A percentile compares a stretch with the other conserved stretches of the same genome.
These are phyloP conservation scores for Montifringilla adamsi DNA, from an alignment of 2,113 vertebrate genomes.

Conservation along the genomic window DNA sequence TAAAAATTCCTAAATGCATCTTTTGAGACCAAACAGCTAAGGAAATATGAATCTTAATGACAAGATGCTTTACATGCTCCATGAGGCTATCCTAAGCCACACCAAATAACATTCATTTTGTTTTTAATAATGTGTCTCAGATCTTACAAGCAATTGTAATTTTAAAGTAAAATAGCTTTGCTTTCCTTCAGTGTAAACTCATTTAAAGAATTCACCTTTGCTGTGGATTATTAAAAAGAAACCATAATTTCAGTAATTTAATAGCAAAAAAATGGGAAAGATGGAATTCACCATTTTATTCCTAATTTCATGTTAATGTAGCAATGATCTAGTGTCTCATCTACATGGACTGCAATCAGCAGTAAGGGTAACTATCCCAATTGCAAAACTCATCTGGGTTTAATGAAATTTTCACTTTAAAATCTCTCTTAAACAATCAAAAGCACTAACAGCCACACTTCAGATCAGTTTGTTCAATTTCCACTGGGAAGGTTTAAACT, in stretches of 20 bases:
- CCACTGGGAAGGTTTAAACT: background rate
- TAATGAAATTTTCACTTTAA: background rate
- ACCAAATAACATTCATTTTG: background rate
- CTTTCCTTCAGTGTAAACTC: background rate
- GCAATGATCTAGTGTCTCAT: background rate
- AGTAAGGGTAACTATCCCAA: background rate
- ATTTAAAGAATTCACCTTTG: background rate
- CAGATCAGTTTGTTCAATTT: background rate
- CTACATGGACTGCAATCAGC: background rate
- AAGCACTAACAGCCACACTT: background rate
- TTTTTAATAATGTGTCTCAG: background rate
- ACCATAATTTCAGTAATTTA: background rate
- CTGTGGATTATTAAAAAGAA: background rate
- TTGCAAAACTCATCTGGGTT: background rate
- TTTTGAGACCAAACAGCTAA: background rate
- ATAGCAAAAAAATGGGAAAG: background rate
- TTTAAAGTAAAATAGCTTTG: background rate
- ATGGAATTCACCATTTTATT: background rate
- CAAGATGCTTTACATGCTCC: background rate
- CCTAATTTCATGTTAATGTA: background rate
- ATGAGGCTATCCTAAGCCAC: background rate
- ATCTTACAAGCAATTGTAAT: background rate
- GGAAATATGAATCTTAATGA: background rate
- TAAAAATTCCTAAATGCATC: background rate
- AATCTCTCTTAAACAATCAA: background rate